These are phyloP conservation scores for Rhopilema esculentum DNA, from an alignment of 30 jellyfish, hydroid and myxozoan species.

Conservation along the genomic window DNA sequence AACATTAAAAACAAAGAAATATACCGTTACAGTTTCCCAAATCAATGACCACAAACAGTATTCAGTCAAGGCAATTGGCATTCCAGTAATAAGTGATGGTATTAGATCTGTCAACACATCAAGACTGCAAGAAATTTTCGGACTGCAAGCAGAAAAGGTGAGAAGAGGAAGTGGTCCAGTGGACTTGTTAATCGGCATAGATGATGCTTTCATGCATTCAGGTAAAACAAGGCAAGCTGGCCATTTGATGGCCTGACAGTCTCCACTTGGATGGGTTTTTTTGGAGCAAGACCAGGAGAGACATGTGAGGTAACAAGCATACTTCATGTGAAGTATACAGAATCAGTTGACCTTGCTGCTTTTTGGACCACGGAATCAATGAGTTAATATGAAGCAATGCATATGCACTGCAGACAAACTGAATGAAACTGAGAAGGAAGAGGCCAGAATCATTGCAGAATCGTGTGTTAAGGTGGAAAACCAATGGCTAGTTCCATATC, in stretches of 20 bases:
- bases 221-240: constrained; percentile 67
- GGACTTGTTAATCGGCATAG: constrained; percentile 74
- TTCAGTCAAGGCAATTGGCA: constrained; percentile 66
- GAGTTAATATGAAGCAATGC: constrained; percentile 54
- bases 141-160: constrained; percentile 24
- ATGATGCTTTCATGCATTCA: constrained; percentile 64
- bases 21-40: constrained; percentile 37
- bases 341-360: constrained; percentile 62
- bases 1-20: constrained; percentile 56
- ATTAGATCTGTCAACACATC: constrained; percentile 29
- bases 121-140: constrained; percentile 38
- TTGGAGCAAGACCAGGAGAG: constrained; percentile 66
- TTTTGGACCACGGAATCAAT: constrained; percentile 74
- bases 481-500: constrained; percentile 60
- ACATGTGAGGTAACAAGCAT: constrained; percentile 20
- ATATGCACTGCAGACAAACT: constrained; percentile 31
- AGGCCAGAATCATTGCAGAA: constrained; percentile 46
- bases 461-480: constrained; percentile 47
- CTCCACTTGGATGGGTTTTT: constrained; percentile 79
- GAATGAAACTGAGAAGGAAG: constrained; percentile 51
- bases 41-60: constrained; percentile 44
- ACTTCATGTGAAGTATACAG: constrained; percentile 64
- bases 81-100: constrained; percentile 57
- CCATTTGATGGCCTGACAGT: constrained; percentile 62
- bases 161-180: constrained; percentile 57